Conservation (phyloP, 2,797 vertebrate genomes). For the Acridotheres tristis region DNA sequence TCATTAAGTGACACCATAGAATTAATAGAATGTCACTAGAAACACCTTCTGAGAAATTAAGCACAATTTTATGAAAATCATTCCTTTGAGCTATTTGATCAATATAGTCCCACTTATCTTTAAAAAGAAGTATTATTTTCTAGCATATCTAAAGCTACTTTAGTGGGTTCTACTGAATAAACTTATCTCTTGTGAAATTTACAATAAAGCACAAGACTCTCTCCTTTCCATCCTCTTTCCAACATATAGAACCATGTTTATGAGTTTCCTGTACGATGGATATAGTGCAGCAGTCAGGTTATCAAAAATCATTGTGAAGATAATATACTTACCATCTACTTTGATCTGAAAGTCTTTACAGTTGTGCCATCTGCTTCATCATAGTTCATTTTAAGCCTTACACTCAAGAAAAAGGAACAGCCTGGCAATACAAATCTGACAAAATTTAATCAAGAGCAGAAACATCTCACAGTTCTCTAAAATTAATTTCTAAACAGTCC, state of each 20-base stretch:
- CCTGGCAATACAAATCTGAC: background rate
- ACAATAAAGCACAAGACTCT: background rate
- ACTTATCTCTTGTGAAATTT: background rate
- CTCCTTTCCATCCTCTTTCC: background rate
- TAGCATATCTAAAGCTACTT: background rate
- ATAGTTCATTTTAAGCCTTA: slow-evolving; percentile 7
- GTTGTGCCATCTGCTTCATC: background rate
- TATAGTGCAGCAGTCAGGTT: background rate
- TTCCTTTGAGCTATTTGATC: background rate
- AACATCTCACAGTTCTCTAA: background rate
- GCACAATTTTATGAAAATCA: background rate
- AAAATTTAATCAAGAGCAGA: background rate
- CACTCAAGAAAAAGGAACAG: background rate
- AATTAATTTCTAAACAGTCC: background rate
- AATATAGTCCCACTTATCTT: background rate
- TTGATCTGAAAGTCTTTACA: background rate
- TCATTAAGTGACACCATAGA: background rate
- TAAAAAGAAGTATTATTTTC: background rate
- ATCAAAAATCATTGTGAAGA: background rate
- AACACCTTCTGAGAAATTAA: background rate
- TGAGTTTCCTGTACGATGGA: background rate
- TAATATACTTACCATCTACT: background rate
- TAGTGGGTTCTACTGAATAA: background rate
- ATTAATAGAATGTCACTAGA: background rate
- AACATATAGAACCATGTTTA: background rate